Conservation (phyloP, 35 echinoderm and acorn worm species). For the Apostichopus parvimensis region DNA sequence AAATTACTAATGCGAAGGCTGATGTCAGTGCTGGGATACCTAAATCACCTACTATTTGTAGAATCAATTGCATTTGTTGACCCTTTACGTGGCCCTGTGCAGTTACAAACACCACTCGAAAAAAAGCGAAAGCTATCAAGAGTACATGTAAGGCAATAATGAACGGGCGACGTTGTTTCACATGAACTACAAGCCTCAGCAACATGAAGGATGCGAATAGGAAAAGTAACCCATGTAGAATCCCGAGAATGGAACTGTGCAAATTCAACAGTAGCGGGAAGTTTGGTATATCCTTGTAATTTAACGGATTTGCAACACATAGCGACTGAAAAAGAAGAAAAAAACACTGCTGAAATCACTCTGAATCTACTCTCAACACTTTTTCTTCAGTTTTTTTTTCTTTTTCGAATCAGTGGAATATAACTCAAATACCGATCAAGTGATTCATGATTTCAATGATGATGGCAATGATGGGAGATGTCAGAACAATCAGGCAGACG, state of each 20-base stretch:
- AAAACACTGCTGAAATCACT: no score
- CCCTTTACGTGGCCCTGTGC: not conserved
- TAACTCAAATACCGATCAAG: no score
- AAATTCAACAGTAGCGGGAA: not conserved
- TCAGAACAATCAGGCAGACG: no score
- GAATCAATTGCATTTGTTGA: not conserved
- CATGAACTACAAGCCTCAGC: not conserved
- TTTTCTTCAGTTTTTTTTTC: no score
- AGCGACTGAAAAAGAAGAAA: not conserved
- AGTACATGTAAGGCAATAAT: constrained; percentile 9
- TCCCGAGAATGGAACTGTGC: not conserved
- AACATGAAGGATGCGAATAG: constrained; percentile 12
- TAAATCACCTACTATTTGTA: constrained; percentile 23
- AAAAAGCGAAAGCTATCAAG: not conserved
- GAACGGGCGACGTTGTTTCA: constrained; percentile 2
- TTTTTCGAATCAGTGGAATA: no score
- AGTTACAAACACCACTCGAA: not conserved
- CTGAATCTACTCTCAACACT: no score
- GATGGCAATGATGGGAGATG: no score
- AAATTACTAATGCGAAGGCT: constrained; percentile 3
- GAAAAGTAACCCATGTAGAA: not conserved
- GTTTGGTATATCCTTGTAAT: not conserved
- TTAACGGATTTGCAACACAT: not conserved
- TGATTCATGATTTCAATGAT: no score
- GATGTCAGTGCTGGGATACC: constrained; percentile 25